Evolutionary conservation across 2,888 invertebrate species (phyloP).

Genomic region (Danaus chrysippus): DNA sequence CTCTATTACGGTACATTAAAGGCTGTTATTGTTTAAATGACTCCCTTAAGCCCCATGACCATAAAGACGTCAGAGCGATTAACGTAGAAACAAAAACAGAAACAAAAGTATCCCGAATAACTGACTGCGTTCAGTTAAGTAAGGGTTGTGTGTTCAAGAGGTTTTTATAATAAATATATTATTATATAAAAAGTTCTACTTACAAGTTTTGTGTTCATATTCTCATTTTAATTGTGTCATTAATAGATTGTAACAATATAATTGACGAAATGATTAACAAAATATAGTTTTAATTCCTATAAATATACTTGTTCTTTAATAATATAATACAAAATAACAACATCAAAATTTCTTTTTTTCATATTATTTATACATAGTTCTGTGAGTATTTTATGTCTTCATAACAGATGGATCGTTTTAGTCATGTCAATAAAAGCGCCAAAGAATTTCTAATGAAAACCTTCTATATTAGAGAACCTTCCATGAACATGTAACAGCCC

Average conservation of each 20-base stretch:
- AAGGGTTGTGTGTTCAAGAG: constrained; percentile 17
- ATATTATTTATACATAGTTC: too few species aligned
- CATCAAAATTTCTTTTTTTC: too few species aligned
- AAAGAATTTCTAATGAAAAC: constrained; percentile 5
- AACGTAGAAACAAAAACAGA: constrained; percentile 34
- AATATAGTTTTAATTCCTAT: too few species aligned
- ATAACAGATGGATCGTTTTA: not conserved
- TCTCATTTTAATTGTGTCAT: too few species aligned
- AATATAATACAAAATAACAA: too few species aligned
- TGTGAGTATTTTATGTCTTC: not conserved
- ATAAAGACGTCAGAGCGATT: constrained; percentile 37
- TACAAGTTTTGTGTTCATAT: too few species aligned
- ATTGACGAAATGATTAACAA: too few species aligned
- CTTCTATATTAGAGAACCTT: not conserved
- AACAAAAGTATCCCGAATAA: constrained; percentile 32
- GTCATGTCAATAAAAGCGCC: not conserved
- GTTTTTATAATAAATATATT: too few species aligned
- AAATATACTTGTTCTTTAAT: too few species aligned
- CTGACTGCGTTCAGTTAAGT: constrained; percentile 26
- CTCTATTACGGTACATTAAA: constrained; percentile 8
- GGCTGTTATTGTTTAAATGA: constrained; percentile 13
- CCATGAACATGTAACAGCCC: constrained; percentile 19
- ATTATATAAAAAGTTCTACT: too few species aligned
- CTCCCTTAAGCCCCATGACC: constrained; percentile 16
- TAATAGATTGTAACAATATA: too few species aligned